Base-by-base conservation (phyloP, 2,888 invertebrate species). In the Meghimatium bilineatum region DNA sequence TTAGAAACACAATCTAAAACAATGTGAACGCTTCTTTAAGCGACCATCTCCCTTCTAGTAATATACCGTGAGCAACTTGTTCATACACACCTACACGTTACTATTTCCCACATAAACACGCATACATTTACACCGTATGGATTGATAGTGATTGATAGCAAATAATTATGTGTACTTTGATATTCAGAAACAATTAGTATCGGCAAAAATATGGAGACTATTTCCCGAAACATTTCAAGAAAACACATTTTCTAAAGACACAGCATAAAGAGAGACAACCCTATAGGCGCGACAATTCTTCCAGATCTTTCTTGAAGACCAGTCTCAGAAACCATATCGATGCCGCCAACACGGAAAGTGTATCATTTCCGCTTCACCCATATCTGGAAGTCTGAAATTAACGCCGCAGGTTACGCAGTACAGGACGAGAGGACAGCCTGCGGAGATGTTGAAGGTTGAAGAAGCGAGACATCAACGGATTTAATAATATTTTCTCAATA, bases 401-500 rank as follows among this genome's bases (percentile, higher is more conserved):
- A 79, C 77, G 83, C 83, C 83, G 63, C 29, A 29, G 83, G 83
- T 36, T 49, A 69, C 23, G 36, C 36, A 67, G 76, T 69, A 38
- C 38, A 69, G 52, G 17, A 36, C 3, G 32, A 82, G 82, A 69
- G 76, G 76, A 77, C 76, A 56, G 63, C 82, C 69, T 69, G 82
- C 69, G 60, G 82, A 56, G 82, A 69, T 34, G 17, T 8, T 36
- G 77, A 56, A n/a, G 63, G 67, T 38, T 34, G 63, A 38, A 56
- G 36, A 38, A 23, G 34, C 71, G 52, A 60, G 78, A 63, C 82
- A 69, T 34, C 78, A 44, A 44, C 69, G 36, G 67, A 78, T 83
- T 78, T 83, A 77, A 83, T 83, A 83, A 83, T 83, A 83, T 83
- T 83, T 83, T 83, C 83, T 83, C 83, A 83, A 83, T 83, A 83